Percentiles rank a stretch among this genome's conserved stretches.
These are phyloP conservation scores for Diarsia mendica DNA, from an alignment of 2,888 invertebrate genomes.

Conservation along the genomic window DNA sequence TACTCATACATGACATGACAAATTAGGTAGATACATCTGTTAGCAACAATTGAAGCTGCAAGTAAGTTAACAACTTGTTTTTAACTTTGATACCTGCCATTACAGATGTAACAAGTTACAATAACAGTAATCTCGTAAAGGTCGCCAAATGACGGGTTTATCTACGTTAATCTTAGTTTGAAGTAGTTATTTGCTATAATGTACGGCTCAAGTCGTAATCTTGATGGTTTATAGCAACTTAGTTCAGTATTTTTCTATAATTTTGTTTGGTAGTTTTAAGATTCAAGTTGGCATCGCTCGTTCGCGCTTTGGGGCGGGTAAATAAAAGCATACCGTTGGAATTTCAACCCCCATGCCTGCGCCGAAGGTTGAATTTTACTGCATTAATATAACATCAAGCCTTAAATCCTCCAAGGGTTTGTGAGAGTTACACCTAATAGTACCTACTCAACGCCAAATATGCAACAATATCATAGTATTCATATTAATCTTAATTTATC, in stretches of 20 bases:
- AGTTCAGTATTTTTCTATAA: not conserved
- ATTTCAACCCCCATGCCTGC: too few species aligned
- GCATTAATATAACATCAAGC: too few species aligned
- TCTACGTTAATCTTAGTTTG: slow-evolving; percentile 26
- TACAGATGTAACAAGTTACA: slow-evolving; percentile 35
- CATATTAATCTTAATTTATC: too few species aligned
- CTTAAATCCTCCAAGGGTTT: too few species aligned
- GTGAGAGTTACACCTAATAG: too few species aligned
- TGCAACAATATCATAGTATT: too few species aligned
- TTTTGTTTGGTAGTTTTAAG: not conserved
- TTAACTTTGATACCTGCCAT: slow-evolving; percentile 25
- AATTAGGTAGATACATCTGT: slow-evolving; percentile 13
- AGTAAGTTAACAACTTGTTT: slow-evolving; percentile 28
- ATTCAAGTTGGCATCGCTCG: too few species aligned
- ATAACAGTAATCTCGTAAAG: slow-evolving; percentile 48
- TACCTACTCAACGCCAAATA: too few species aligned
- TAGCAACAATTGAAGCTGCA: slow-evolving; percentile 13
- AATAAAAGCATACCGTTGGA: too few species aligned
- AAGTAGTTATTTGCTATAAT: slow-evolving; percentile 18
- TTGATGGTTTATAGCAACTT: not conserved
- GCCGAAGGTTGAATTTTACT: too few species aligned
- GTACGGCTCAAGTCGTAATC: slow-evolving; percentile 16
- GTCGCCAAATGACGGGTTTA: slow-evolving; percentile 48
- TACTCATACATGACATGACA: not conserved
- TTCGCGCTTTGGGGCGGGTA: too few species aligned